These are phyloP conservation scores for Catostylus mosaicus DNA, from an alignment of 30 jellyfish, hydroid and myxozoan species.

Conservation along the genomic window DNA sequence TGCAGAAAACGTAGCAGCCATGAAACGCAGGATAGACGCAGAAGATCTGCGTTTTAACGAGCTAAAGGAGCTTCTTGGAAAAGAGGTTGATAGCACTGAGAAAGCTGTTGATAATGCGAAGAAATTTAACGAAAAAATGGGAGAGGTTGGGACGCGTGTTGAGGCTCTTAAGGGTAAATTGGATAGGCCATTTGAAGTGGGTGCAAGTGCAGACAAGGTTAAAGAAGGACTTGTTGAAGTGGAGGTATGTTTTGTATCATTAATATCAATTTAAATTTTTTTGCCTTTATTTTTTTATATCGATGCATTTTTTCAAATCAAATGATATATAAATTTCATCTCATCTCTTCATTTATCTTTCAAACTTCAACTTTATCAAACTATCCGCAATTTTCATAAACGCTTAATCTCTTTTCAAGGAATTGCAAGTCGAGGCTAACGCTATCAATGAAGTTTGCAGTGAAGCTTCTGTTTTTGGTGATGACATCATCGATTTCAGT, in stretches of 20 bases:
- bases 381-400: no score
- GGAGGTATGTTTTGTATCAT: constrained; percentile 47
- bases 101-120: constrained; percentile 47
- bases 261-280: no score
- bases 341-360: no score
- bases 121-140: constrained; percentile 51
- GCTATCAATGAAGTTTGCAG: constrained; percentile 60
- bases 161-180: constrained; percentile 41
- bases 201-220: constrained; percentile 87
- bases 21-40: constrained; percentile 77
- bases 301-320: no score
- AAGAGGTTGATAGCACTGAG: constrained; percentile 58
- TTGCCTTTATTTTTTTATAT: no score
- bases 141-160: constrained; percentile 41
- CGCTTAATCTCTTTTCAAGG: constrained; percentile 41
- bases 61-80: constrained; percentile 46
- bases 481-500: constrained; percentile 72
- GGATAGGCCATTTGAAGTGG: constrained; percentile 73
- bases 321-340: no score
- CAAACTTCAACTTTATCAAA: no score
- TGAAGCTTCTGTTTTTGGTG: constrained; percentile 83
- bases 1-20: constrained; percentile 79
- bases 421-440: constrained; percentile 80
- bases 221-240: constrained; percentile 83
- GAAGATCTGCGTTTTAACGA: constrained; percentile 58